Base-by-base conservation (phyloP, 2,797 vertebrate species). In the Perodicticus potto region DNA sequence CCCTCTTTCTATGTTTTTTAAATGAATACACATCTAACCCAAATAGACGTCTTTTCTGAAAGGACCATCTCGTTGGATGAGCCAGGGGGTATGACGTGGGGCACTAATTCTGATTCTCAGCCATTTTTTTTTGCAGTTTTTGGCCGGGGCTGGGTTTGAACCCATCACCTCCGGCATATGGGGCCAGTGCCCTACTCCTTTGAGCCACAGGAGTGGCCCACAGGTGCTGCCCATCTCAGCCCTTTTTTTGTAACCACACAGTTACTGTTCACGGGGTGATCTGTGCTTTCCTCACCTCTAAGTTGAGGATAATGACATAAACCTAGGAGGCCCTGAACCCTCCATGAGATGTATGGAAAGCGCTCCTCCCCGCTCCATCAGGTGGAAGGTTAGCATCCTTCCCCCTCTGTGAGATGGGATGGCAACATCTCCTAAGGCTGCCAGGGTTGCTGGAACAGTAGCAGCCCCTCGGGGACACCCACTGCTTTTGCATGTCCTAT, bases 351-450 rank as follows among this genome's bases (percentile, higher is more conserved):
- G 73, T 43, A 49, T 2, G 45, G 80, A 70, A 80, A 70, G 63
- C 0, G 0, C 32, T 12, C 2, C 49, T 82, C 65, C 3, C 0
- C 1, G 3, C 23, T 7, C 40, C 34, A 1, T 19, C 22, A 49
- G 20, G 12, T 1, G 19, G 23, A 77, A 57, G 16, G 16, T 10
- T 34, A 19, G 2, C 4, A 34, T 13, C 40, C 99, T 61, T 37
- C 27, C 55, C 98, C 99, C 98, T 63, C 49, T 99, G 98, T 97
- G 98, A 98, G 34, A 98, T 98, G 96, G 98, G 98, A 98, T 98
- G 98, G 96, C 98, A 98, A 96, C 98, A 98, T 6, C 49, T 37
- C 20, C 87, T 43, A 57, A 76, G 69, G 19, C 72, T 83, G 63
- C 67, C 45, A 14, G n/a, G 10, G 85, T 11, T 34, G 27, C 70